Conservation (phyloP, 1,140 invertebrate genomes). For the Trichonephila clavipes region DNA sequence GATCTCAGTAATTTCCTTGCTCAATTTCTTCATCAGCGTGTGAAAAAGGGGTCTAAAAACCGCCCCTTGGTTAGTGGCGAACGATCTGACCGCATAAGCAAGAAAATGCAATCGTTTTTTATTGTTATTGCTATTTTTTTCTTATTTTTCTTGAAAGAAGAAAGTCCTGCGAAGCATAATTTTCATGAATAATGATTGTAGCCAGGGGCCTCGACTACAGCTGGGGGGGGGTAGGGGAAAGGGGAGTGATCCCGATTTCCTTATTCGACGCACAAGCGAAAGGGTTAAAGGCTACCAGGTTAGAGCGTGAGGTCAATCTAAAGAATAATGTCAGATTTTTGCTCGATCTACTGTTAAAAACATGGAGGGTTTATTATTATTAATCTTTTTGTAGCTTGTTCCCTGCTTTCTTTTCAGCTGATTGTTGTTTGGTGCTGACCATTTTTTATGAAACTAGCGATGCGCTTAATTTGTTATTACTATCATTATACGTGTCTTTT, state of each 20-base stretch:
- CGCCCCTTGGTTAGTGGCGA: conserved; percentile 9
- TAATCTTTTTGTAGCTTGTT: conserved; percentile 58
- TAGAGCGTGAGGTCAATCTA: conserved; percentile 65
- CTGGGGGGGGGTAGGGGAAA: not conserved
- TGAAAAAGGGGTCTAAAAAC: conserved; percentile 36
- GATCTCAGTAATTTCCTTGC: conserved; percentile 19
- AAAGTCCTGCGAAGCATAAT: conserved; percentile 65
- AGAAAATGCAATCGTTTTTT: conserved; percentile 34
- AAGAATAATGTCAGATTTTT: conserved; percentile 71
- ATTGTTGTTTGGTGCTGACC: conserved; percentile 35
- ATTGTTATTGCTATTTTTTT: conserved; percentile 20
- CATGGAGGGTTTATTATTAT: conserved; percentile 56
- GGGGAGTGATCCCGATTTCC: conserved; percentile 61
- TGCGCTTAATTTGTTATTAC: conserved; percentile 31
- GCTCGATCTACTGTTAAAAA: conserved; percentile 66
- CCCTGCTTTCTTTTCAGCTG: conserved; percentile 16
- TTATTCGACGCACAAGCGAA: conserved; percentile 69
- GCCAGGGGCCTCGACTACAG: conserved; percentile 24
- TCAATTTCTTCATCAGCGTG: conserved; percentile 48
- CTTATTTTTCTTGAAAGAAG: conserved; percentile 6
- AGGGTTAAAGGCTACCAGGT: conserved; percentile 74
- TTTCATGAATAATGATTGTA: conserved; percentile 74
- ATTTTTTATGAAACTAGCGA: conserved; percentile 22
- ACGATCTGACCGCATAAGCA: conserved; percentile 9
- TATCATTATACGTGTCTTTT: not conserved